Percentiles rank a stretch among this genome's conserved stretches.
Evolutionary conservation across 2,888 invertebrate species (phyloP).

Genomic region (Drosophila hawaiiensis): DNA sequence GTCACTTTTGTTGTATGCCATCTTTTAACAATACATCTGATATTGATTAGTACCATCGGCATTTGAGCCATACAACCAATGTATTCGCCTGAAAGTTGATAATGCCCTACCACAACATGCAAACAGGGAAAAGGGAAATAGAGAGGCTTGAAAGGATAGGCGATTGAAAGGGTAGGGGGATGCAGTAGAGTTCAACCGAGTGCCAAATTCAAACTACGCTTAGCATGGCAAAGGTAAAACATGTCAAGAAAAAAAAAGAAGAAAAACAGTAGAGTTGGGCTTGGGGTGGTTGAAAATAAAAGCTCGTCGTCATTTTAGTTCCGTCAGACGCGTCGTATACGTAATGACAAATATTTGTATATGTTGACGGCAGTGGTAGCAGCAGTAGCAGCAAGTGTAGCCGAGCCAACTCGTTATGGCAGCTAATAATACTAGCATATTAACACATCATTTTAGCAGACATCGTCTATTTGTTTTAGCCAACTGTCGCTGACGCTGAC

Average conservation of each 20-base stretch:
- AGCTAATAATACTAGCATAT: slow-evolving; percentile 79
- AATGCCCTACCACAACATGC: slow-evolving; percentile 21
- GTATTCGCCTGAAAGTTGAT: slow-evolving; percentile 40
- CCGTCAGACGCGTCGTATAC: slow-evolving; percentile 64
- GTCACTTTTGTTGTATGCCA: not conserved
- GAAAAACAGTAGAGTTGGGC: not conserved
- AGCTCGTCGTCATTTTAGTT: slow-evolving; percentile 38
- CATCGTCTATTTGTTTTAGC: slow-evolving; percentile 66
- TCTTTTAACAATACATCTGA: not conserved
- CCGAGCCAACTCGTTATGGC: slow-evolving; percentile 53
- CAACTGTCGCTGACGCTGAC: slow-evolving; percentile 18
- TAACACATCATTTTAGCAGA: slow-evolving; percentile 77
- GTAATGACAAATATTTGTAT: slow-evolving; percentile 65
- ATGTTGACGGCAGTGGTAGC: slow-evolving; percentile 20
- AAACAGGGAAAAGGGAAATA: not conserved
- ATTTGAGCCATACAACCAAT: not conserved
- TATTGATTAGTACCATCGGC: not conserved
- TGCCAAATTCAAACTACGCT: slow-evolving; percentile 60
- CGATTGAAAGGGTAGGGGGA: not conserved
- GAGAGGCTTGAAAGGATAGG: not conserved
- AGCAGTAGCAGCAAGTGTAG: slow-evolving; percentile 19
- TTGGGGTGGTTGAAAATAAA: not conserved
- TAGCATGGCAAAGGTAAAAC: slow-evolving; percentile 47
- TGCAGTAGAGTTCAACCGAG: slow-evolving; percentile 18
- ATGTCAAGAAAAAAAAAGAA: not conserved